Percentiles rank a stretch among this genome's conserved stretches.
Conservation (phyloP, 2,888 invertebrate genomes). For the Cantharis rufa region DNA sequence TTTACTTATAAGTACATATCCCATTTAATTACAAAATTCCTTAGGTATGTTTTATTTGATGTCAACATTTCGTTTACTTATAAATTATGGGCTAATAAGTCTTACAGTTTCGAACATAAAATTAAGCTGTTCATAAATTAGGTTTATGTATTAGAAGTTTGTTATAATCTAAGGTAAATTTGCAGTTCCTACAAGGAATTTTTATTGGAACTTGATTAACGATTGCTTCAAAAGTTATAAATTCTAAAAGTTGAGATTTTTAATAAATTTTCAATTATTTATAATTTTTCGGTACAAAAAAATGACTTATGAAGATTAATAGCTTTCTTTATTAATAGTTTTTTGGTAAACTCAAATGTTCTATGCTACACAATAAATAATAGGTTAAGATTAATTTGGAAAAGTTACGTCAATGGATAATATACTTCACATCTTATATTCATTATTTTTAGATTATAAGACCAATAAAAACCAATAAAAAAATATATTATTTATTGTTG, state of each 20-base stretch:
- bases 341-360: background rate
- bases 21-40: background rate
- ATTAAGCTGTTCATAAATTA: conserved; percentile 3
- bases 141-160: background rate
- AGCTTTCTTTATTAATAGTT: background rate
- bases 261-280: background rate
- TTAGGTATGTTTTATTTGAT: background rate
- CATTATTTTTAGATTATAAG: no score
- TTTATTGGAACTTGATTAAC: background rate
- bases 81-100: background rate
- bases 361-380: background rate
- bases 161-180: background rate
- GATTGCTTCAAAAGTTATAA: background rate
- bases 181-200: background rate
- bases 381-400: background rate
- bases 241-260: background rate
- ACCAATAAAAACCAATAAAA: no score
- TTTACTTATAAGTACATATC: background rate
- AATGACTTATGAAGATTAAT: background rate
- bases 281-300: background rate
- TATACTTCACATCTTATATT: background rate
- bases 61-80: background rate
- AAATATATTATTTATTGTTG: no score
- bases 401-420: background rate
- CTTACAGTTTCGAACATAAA: background rate